These are phyloP conservation scores for Sebastes itinus DNA, from an alignment of 2,797 vertebrate species.

Conservation along the genomic window DNA sequence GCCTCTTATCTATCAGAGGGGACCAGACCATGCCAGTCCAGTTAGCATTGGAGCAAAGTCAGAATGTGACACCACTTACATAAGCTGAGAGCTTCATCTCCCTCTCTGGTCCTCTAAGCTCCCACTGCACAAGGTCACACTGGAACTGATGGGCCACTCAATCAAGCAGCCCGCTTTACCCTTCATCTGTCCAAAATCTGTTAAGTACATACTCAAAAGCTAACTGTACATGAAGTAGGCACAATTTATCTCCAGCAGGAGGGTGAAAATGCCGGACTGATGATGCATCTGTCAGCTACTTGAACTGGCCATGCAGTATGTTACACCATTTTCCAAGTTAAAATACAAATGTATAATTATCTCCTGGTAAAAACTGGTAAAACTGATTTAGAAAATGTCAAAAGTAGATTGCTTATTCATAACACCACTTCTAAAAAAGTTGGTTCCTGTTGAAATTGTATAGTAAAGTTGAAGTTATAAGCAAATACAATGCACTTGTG, in stretches of 20 bases:
- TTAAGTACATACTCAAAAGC: conserved; percentile 62
- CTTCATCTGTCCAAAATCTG: conserved; percentile 66
- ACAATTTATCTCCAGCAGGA: conserved; percentile 5
- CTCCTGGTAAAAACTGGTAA: neutral
- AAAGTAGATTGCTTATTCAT: neutral
- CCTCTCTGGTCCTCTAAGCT: conserved; percentile 48
- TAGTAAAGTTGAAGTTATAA: neutral
- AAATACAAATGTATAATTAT: neutral
- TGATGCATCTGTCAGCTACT: conserved; percentile 18
- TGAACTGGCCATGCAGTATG: neutral
- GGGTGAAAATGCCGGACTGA: conserved; percentile 15
- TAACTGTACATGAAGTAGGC: conserved; percentile 34
- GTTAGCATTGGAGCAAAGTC: conserved; percentile 47
- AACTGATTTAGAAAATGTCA: neutral
- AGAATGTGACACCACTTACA: conserved; percentile 65
- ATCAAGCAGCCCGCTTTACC: conserved; percentile 51
- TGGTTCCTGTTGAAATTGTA: too few relatives aligned
- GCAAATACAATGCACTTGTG: neutral
- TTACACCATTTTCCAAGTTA: neutral
- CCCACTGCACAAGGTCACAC: conserved; percentile 58
- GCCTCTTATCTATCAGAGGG: conserved; percentile 5
- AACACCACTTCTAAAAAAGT: neutral
- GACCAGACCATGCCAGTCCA: conserved; percentile 37
- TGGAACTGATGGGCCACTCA: conserved; percentile 62
- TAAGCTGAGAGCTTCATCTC: conserved; percentile 53